Percentiles rank a stretch among this genome's conserved stretches.
phyloP scores from a whole-genome alignment of 2,113 vertebrate species.

The Sinosuthora webbiana region DNA sequence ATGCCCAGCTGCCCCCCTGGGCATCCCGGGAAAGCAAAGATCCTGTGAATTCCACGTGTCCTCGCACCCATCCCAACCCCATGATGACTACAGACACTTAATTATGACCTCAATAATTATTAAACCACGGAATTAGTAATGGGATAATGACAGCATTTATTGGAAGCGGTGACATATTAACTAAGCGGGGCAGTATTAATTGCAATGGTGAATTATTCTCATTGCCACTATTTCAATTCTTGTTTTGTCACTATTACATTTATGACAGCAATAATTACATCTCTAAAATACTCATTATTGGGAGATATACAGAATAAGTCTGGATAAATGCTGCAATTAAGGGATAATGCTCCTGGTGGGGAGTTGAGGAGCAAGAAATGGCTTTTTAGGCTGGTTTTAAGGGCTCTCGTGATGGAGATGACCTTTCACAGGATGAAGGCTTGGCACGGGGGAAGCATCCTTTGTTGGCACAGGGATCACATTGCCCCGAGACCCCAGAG shows the following conservation, averaged over 20 bases:
- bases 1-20: background rate
- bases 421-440: background rate
- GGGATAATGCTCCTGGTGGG: conserved; percentile 39
- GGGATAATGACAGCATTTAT: conserved; percentile 65
- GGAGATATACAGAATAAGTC: conserved; percentile 59
- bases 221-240: conserved; percentile 60
- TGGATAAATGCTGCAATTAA: conserved; percentile 62
- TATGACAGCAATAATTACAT: conserved; percentile 70
- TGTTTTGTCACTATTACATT: conserved; percentile 65
- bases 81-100: conserved; percentile 7
- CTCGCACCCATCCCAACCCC: background rate
- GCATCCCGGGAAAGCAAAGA: background rate
- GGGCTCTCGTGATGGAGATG: background rate
- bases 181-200: conserved; percentile 61
- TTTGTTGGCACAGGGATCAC: accelerated
- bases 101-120: conserved; percentile 60
- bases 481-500: accelerated
- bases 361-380: background rate
- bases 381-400: background rate
- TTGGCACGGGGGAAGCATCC: accelerated
- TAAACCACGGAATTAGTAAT: conserved; percentile 34
- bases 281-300: conserved; percentile 67
- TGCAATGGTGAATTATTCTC: conserved; percentile 59
- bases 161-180: conserved; percentile 43
- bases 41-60: background rate